These are phyloP conservation scores for Ameiurus melas DNA, from an alignment of 2,113 vertebrate genomes.

Conservation along the genomic window DNA sequence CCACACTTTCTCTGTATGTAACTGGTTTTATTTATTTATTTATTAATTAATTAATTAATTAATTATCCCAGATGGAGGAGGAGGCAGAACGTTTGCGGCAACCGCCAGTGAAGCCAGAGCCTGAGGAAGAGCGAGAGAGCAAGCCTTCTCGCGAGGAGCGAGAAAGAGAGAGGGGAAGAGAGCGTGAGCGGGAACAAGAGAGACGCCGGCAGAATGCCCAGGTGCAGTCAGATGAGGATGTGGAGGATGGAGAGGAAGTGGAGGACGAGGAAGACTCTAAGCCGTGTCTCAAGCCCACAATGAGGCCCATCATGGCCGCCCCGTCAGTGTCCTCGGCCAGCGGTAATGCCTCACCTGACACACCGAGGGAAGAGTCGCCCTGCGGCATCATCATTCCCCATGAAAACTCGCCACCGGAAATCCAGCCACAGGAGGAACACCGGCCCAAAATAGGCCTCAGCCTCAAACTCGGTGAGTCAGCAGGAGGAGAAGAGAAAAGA, in stretches of 20 bases:
- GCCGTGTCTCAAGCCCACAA: conserved; percentile 91
- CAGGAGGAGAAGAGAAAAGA: not conserved
- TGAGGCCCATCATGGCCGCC: conserved; percentile 92
- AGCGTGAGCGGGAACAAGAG: conserved; percentile 84
- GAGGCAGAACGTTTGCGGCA: conserved; percentile 93
- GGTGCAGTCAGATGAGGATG: conserved; percentile 82
- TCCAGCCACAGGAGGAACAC: conserved; percentile 89
- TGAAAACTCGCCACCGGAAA: conserved; percentile 94
- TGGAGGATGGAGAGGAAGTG: conserved; percentile 86
- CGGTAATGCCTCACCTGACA: conserved; percentile 90
- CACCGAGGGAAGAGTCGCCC: conserved; percentile 92
- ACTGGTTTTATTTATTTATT: not conserved
- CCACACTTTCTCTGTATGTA: not conserved
- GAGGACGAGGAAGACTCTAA: conserved; percentile 86
- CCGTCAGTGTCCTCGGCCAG: conserved; percentile 95
- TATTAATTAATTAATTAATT: too few species aligned
- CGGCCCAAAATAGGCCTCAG: conserved; percentile 96
- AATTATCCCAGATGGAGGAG: conserved; percentile 88
- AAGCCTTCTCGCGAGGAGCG: conserved; percentile 73
- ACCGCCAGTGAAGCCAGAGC: conserved; percentile 87
- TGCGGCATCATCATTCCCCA: conserved; percentile 99
- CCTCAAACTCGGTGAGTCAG: conserved; percentile 85
- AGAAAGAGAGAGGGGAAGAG: conserved; percentile 79
- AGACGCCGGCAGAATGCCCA: conserved; percentile 68
- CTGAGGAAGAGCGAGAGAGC: conserved; percentile 85